These are phyloP conservation scores for Nerophis ophidion DNA, from an alignment of 2,113 vertebrate genomes.

Conservation along the genomic window DNA sequence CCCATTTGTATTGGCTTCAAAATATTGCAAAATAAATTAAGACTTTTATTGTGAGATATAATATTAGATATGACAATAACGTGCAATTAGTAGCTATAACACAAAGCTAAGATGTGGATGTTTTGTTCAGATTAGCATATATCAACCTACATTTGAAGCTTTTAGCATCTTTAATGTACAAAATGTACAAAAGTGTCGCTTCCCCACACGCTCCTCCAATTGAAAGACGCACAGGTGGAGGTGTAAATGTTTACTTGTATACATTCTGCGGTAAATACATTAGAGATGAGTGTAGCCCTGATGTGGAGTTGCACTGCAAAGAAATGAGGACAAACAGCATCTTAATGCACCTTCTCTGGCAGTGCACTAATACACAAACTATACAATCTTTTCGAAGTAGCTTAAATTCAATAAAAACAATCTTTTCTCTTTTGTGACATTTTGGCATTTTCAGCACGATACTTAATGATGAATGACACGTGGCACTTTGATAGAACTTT, in stretches of 20 bases:
- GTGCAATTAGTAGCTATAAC: too few species aligned
- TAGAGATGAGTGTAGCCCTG: slow-evolving; percentile 40
- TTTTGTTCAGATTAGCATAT: too few species aligned
- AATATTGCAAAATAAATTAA: too few species aligned
- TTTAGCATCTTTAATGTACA: too few species aligned
- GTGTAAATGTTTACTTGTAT: slow-evolving; percentile 60
- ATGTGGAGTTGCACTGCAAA: slow-evolving; percentile 25
- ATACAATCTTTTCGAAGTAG: slow-evolving; percentile 53
- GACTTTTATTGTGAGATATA: too few species aligned
- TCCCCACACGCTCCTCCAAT: neutral
- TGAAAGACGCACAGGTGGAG: neutral
- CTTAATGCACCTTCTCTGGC: slow-evolving; percentile 7
- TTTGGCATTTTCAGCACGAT: slow-evolving; percentile 28
- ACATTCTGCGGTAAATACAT: slow-evolving; percentile 61
- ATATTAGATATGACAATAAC: too few species aligned
- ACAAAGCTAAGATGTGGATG: too few species aligned
- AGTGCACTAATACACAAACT: slow-evolving; percentile 28
- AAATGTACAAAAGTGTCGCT: neutral
- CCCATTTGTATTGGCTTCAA: too few species aligned
- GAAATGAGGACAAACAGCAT: neutral
- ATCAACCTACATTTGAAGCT: too few species aligned
- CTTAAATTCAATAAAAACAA: slow-evolving; percentile 42
- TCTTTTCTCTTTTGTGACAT: slow-evolving; percentile 33
- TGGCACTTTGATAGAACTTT: slow-evolving; percentile 22
- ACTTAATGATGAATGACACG: neutral